These are phyloP conservation scores for Crepidodera aurea DNA, from an alignment of 2,888 invertebrate genomes.

Conservation along the genomic window DNA sequence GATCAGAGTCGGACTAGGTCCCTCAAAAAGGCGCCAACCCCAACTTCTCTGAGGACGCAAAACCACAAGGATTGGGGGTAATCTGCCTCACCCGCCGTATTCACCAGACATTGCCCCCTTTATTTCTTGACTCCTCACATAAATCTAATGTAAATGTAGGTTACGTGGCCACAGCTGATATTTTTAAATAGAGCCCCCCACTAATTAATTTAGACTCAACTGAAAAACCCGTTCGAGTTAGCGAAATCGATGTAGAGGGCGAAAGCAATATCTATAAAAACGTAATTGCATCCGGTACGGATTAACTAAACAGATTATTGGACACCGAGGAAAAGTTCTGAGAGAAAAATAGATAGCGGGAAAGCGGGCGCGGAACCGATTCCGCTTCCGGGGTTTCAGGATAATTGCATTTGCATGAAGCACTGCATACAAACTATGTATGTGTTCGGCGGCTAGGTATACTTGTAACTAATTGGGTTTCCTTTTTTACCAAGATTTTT, in stretches of 20 bases:
- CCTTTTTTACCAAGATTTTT: not conserved
- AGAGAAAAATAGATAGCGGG: slow-evolving; percentile 13
- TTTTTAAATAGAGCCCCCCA: not conserved
- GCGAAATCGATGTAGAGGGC: not conserved
- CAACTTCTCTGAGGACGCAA: too few species aligned
- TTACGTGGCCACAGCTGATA: not conserved
- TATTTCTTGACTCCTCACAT: too few species aligned
- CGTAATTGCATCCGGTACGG: slow-evolving; percentile 18
- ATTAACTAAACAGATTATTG: slow-evolving; percentile 22
- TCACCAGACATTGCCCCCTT: too few species aligned
- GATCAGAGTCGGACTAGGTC: too few species aligned
- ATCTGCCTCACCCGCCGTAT: too few species aligned
- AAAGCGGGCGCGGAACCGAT: not conserved
- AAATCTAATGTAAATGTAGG: too few species aligned
- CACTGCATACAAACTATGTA: slow-evolving; percentile 3
- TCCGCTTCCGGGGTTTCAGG: slow-evolving; percentile 11
- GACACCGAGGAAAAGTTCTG: slow-evolving; percentile 10
- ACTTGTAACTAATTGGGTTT: not conserved
- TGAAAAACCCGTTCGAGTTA: not conserved
- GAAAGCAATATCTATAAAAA: slow-evolving; percentile 8
- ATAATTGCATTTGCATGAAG: slow-evolving; percentile 21
- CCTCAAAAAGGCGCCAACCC: too few species aligned
- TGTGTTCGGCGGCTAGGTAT: not conserved
- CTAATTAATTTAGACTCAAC: not conserved
- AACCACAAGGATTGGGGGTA: too few species aligned